Evolutionary conservation across 1,140 invertebrate genomes (phyloP).

Genomic region (Atta texana): DNA sequence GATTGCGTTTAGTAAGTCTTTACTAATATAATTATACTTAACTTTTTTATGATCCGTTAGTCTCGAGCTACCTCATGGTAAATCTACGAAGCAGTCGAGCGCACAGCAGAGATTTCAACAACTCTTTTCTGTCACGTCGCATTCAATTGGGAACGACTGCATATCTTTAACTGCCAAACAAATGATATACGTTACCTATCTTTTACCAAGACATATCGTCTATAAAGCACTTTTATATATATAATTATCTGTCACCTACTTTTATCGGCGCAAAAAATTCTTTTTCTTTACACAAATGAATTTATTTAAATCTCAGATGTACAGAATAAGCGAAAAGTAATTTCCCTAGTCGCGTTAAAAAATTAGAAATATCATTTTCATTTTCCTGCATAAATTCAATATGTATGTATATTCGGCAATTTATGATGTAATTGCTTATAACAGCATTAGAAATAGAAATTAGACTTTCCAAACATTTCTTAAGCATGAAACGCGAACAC

Average conservation of each 20-base stretch:
- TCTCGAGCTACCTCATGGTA: slow-evolving; percentile 40
- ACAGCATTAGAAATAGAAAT: not conserved
- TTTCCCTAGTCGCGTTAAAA: not conserved
- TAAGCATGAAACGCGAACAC: not conserved
- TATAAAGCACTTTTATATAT: slow-evolving; percentile 9
- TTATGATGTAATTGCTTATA: not conserved
- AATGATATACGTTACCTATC: slow-evolving; percentile 6
- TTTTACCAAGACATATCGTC: slow-evolving; percentile 31
- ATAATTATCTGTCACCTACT: not conserved
- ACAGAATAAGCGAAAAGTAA: not conserved
- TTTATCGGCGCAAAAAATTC: not conserved
- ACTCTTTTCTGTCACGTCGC: not conserved
- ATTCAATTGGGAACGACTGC: not conserved
- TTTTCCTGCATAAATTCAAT: slow-evolving; percentile 10
- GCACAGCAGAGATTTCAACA: not conserved
- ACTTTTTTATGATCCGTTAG: slow-evolving; percentile 8
- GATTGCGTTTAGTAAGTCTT: slow-evolving; percentile 8
- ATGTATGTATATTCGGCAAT: not conserved
- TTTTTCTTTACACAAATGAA: not conserved
- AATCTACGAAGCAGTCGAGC: slow-evolving; percentile 22
- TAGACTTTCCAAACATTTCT: not conserved
- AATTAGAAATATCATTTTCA: not conserved
- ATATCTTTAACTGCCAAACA: slow-evolving; percentile 44
- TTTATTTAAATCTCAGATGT: not conserved
- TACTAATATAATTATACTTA: slow-evolving; percentile 3